A percentile compares a stretch with the other conserved stretches of the same genome.
Conservation (phyloP, 2,113 vertebrate species). For the Arothron firmamentum region DNA sequence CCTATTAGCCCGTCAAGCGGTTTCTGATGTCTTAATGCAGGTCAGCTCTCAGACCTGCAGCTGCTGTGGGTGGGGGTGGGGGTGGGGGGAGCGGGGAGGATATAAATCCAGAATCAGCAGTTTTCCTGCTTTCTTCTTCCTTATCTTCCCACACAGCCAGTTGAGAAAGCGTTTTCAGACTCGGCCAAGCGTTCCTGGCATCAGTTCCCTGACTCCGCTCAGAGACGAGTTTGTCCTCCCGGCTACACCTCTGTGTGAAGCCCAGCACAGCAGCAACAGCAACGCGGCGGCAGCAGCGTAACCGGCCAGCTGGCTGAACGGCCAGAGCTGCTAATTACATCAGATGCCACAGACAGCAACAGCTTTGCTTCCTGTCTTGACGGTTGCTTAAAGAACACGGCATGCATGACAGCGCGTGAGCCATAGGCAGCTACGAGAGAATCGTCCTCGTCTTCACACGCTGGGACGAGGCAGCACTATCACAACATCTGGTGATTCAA, state of each 20-base stretch:
- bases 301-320: slow-evolving; percentile 59
- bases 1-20: slow-evolving; percentile 64
- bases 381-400: slow-evolving; percentile 13
- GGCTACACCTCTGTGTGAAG: slow-evolving; percentile 62
- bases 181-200: slow-evolving; percentile 67
- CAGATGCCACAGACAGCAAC: slow-evolving; percentile 30
- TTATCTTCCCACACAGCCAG: slow-evolving; percentile 72
- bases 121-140: slow-evolving; percentile 55
- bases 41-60: slow-evolving; percentile 66
- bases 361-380: not conserved
- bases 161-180: slow-evolving; percentile 58
- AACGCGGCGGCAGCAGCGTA: slow-evolving; percentile 46
- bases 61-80: slow-evolving; percentile 48
- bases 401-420: slow-evolving; percentile 24
- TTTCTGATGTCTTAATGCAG: slow-evolving; percentile 73
- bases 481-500: slow-evolving; percentile 58
- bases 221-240: slow-evolving; percentile 56
- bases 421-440: slow-evolving; percentile 55
- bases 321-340: slow-evolving; percentile 54
- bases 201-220: slow-evolving; percentile 38
- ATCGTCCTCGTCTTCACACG: slow-evolving; percentile 46
- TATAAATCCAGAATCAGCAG: slow-evolving; percentile 64
- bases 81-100: slow-evolving; percentile 16
- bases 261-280: slow-evolving; percentile 42
- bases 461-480: no score